phyloP scores from a whole-genome alignment of 1,140 invertebrate species.

The Aphidius gifuensis region DNA sequence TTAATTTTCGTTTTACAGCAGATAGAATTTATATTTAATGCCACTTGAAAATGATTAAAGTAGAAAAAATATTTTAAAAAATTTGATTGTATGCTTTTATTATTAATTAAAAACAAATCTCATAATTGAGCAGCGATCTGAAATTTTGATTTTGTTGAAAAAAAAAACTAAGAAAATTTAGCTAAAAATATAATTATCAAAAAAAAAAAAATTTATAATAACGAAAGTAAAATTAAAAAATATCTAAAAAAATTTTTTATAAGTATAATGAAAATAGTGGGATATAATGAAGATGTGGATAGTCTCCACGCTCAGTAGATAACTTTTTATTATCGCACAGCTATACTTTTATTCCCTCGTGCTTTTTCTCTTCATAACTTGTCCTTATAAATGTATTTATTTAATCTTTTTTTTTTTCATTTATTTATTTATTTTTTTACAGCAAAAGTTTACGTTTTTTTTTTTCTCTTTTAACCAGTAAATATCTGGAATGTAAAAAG shows the following conservation, averaged over 20 bases:
- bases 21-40: conserved; percentile 16
- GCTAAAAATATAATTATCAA: too few relatives aligned
- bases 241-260: background rate
- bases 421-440: background rate
- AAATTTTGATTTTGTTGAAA: background rate
- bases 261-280: background rate
- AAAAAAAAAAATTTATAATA: background rate
- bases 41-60: conserved; percentile 12
- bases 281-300: conserved; percentile 14
- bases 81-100: conserved; percentile 5
- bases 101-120: background rate
- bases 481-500: too few relatives aligned
- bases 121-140: conserved; percentile 1
- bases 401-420: background rate
- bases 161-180: background rate
- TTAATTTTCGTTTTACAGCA: conserved; percentile 10
- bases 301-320: conserved; percentile 10
- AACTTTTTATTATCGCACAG: conserved; percentile 22
- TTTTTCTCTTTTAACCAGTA: too few relatives aligned
- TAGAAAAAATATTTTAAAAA: conserved; percentile 4
- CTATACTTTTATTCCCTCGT: conserved; percentile 18
- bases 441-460: too few relatives aligned
- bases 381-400: conserved; percentile 9
- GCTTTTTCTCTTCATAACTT: conserved; percentile 10
- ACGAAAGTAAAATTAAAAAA: conserved; percentile 5